Conservation (phyloP, 2,113 vertebrate genomes). For the Corythoichthys intestinalis region DNA sequence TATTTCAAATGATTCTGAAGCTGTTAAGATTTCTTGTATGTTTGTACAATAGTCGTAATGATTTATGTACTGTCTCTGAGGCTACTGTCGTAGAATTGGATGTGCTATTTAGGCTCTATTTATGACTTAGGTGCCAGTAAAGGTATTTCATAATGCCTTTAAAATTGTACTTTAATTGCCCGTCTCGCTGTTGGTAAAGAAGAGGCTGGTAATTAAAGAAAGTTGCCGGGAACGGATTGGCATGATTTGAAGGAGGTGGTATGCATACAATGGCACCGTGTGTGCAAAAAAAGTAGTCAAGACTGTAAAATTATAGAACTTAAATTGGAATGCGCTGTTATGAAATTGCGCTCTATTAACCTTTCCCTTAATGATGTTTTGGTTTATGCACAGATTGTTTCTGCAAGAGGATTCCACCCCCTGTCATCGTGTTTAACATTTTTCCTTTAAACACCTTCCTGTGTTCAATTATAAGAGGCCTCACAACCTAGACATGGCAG, state of each 20-base stretch:
- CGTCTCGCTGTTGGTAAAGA: slow-evolving; percentile 29
- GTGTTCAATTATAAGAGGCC: slow-evolving; percentile 27
- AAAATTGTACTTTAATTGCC: slow-evolving; percentile 31
- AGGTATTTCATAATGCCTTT: slow-evolving; percentile 36
- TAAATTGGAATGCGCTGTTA: slow-evolving; percentile 34
- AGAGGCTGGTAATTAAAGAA: slow-evolving; percentile 35
- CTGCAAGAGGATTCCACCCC: slow-evolving; percentile 19
- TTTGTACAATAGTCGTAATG: slow-evolving; percentile 41
- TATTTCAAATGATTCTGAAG: background rate
- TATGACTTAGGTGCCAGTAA: slow-evolving; percentile 48
- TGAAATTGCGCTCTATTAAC: slow-evolving; percentile 13
- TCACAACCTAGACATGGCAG: slow-evolving; percentile 23
- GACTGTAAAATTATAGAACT: background rate
- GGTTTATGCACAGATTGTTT: slow-evolving; percentile 23
- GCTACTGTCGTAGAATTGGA: slow-evolving; percentile 51
- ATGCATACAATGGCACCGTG: slow-evolving; percentile 24
- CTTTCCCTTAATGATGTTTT: slow-evolving; percentile 25
- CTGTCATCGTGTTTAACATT: slow-evolving; percentile 14
- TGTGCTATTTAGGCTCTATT: slow-evolving; percentile 53
- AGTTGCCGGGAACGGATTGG: slow-evolving; percentile 15
- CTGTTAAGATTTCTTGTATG: background rate
- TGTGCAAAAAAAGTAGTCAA: background rate
- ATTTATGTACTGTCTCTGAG: slow-evolving; percentile 33
- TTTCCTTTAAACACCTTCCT: slow-evolving; percentile 33
- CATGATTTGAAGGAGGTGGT: slow-evolving; percentile 10